These are phyloP conservation scores for Bombus sibiricus DNA, from an alignment of 1,140 invertebrate genomes.

Conservation along the genomic window DNA sequence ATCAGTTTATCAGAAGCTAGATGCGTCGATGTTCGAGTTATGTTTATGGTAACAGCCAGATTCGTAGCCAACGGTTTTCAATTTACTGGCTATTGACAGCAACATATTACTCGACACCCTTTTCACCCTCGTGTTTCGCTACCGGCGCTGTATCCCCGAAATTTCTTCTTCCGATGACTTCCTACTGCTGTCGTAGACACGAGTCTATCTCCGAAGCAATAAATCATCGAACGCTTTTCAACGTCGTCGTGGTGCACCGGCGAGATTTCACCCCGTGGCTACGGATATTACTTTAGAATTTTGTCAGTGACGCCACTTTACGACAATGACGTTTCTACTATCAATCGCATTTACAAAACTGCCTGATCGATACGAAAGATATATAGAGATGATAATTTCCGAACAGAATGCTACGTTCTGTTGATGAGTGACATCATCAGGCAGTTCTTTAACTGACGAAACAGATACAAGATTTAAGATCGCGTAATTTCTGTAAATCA, in stretches of 20 bases:
- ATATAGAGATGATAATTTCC: not conserved
- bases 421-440: not conserved
- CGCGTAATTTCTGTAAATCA: not conserved
- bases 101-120: slow-evolving; percentile 17
- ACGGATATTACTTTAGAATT: slow-evolving; percentile 63
- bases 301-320: slow-evolving; percentile 27
- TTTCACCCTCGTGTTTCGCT: not conserved
- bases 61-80: slow-evolving; percentile 4
- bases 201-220: slow-evolving; percentile 56
- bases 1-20: not conserved
- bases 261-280: slow-evolving; percentile 44
- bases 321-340: not conserved
- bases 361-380: not conserved
- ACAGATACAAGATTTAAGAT: not conserved
- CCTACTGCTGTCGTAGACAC: slow-evolving; percentile 44
- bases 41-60: not conserved
- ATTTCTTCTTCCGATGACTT: slow-evolving; percentile 62
- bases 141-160: slow-evolving; percentile 33
- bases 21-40: not conserved
- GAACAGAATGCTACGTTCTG: not conserved
- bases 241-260: slow-evolving; percentile 4
- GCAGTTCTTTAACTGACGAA: too few species aligned
- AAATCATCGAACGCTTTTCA: slow-evolving; percentile 62
- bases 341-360: slow-evolving; percentile 25
- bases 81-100: slow-evolving; percentile 19